Evolutionary conservation across 2,888 invertebrate genomes (phyloP).

Genomic region (Boloria selene): DNA sequence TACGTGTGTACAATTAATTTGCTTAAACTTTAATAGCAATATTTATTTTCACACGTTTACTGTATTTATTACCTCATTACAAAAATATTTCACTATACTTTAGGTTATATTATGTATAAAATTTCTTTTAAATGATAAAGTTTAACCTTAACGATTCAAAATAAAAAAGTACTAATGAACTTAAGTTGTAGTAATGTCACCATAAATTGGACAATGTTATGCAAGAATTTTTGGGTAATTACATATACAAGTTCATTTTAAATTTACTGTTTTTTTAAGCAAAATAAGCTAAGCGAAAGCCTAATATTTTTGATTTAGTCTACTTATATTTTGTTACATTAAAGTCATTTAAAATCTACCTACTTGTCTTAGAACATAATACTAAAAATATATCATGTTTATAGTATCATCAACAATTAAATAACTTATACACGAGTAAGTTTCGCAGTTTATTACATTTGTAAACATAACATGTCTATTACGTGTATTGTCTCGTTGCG

Average conservation of each 20-base stretch:
- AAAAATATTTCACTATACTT: no score
- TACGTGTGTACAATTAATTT: constrained; percentile 8
- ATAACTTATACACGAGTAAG: constrained; percentile 24
- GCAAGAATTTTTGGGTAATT: no score
- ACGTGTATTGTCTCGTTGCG: constrained; percentile 53
- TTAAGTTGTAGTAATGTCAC: no score
- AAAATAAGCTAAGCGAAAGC: no score
- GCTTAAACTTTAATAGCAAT: constrained; percentile 3
- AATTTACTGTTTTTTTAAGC: no score
- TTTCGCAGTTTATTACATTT: constrained; percentile 35
- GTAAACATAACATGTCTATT: constrained; percentile 48
- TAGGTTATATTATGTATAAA: no score
- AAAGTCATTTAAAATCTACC: constrained; percentile 5
- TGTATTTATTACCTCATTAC: no score
- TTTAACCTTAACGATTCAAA: no score
- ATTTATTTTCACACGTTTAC: not conserved
- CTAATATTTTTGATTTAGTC: not conserved
- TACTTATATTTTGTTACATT: not conserved
- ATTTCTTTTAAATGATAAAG: no score
- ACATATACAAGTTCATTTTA: no score
- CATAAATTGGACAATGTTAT: no score
- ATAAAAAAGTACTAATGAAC: no score
- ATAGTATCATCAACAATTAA: constrained; percentile 19
- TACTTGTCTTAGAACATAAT: constrained; percentile 10
- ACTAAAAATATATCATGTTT: constrained; percentile 8